Evolutionary conservation across 1,140 invertebrate species (phyloP).

Genomic region (Microplitis mediator): DNA sequence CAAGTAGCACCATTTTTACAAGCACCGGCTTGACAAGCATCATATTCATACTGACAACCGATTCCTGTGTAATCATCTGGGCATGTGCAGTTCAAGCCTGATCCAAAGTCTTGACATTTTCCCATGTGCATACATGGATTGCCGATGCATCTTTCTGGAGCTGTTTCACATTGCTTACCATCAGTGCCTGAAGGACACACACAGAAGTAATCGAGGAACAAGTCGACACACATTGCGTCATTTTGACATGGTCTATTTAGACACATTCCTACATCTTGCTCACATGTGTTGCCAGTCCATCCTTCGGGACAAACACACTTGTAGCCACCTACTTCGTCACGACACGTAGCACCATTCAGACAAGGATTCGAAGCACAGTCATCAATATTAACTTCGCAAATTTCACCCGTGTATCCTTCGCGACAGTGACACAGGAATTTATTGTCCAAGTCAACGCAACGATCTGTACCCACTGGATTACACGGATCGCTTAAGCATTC

Average conservation of each 20-base stretch:
- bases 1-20: slow-evolving; percentile 94
- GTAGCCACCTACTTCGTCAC: slow-evolving; percentile 84
- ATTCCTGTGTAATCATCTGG: slow-evolving; percentile 83
- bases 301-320: slow-evolving; percentile 84
- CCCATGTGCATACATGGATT: slow-evolving; percentile 96
- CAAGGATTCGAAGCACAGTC: slow-evolving; percentile 89
- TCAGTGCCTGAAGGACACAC: slow-evolving; percentile 94
- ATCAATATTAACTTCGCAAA: slow-evolving; percentile 86
- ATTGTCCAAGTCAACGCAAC: slow-evolving; percentile 87
- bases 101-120: slow-evolving; percentile 92
- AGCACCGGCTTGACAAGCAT: slow-evolving; percentile 84
- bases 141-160: slow-evolving; percentile 93
- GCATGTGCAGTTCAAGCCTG: slow-evolving; percentile 92
- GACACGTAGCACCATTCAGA: slow-evolving; percentile 86
- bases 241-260: slow-evolving; percentile 87
- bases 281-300: slow-evolving; percentile 88
- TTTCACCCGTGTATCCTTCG: slow-evolving; percentile 84
- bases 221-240: slow-evolving; percentile 88
- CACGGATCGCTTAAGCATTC: slow-evolving; percentile 92
- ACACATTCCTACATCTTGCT: slow-evolving; percentile 87
- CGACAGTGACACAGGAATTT: slow-evolving; percentile 89
- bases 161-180: slow-evolving; percentile 93
- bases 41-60: slow-evolving; percentile 92
- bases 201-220: slow-evolving; percentile 96
- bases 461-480: slow-evolving; percentile 83